Evolutionary conservation across 2,888 invertebrate genomes (phyloP), one percentile per base, ranked within the genome.

Genomic region (Archips xylosteana): DNA sequence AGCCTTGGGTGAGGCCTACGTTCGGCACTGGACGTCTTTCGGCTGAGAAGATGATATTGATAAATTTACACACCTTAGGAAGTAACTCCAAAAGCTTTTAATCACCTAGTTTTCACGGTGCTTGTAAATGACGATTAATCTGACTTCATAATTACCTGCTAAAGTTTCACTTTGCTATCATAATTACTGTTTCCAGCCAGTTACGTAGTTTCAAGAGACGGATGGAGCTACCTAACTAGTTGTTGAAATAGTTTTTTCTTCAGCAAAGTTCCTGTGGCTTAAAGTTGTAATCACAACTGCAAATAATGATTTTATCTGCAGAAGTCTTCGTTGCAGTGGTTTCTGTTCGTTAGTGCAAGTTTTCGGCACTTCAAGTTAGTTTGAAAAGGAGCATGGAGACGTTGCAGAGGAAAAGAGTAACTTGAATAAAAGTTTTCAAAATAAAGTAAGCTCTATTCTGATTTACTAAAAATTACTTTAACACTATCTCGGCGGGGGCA

Each of bases 191-290:
- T 83, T 79, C 77, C 80, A 80, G 80, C 76, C 79, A 70, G 79
- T 74, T 72, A 72, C 67, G 70, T 76, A 79, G 82, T 85, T 83
- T 79, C 81, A 81, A 76, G 78, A 80, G 78, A 80, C 79, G 80
- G 79, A 80, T 86, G 3, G 3, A 45, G 45, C 86, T 83, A 86
- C 84, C 84, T 84, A 87, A 88, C 87, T 86, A 86, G 83, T 77
- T 70, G 76, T 76, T 74, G 78, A 61, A 80, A 80, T 80, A 82
- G 76, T 78, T 81, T 81, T 84, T 83, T 80, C 79, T 73, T 76
- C 64, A 39, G 6, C 39, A 23, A 63, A 54, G 32, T 62, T 62
- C 15, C 23, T 51, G 62, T 42, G 39, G 63, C 42, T 54, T 36
- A 36, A 68, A 68, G 60, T 36, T 34, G 47, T 15, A 47, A 32